Evolutionary conservation across 2,888 invertebrate genomes (phyloP), one percentile per base, ranked within the genome.

Genomic region (Andrena camellia): DNA sequence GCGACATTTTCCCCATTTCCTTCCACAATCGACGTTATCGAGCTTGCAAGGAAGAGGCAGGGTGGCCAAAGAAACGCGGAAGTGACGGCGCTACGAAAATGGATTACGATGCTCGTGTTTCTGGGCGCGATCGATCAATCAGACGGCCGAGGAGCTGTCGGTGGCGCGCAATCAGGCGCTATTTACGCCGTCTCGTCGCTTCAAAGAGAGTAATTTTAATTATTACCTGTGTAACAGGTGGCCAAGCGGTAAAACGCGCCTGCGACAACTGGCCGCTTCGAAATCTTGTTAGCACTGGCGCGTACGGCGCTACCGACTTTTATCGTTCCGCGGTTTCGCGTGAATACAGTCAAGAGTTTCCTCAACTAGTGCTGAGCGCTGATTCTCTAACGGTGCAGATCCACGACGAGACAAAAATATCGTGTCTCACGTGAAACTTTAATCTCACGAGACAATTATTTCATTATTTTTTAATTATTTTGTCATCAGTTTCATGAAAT

Each of bases 191-290:
- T 23, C 13, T 33, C 35, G n/a, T 23, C 23, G 17, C 31, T 4
- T 42, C 50, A n/a, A 31, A 33, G 33, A 42, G 63, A n/a, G 20
- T 69, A 33, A 63, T 81, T 76, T 83, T 81, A 83, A 76, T 83
- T 83, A 83, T 60, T 52, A 3, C 7, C 17, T 0, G 52, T 4
- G 23, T 64, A 75, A 68, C 83, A 81, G 83, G 20, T 83, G 83
- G 76, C 2, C 26, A 8, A 17, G 67, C 48, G 17, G 62, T 72
- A 76, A 81, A 72, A 71, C 74, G 33, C 33, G 54, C 29, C 13
- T 17, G 31, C 29, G 35, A 48, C 63, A 50, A n/a, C 10, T 23
- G 26, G 29, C 13, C 33, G 17, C 33, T 54, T 62, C 10, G 60
- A 54, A 60, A 48, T 78, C 66, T 80, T 66, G 78, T 75, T 78